These are phyloP conservation scores for Sphaeridia pumilis DNA, from an alignment of 2,888 invertebrate species.

Conservation along the genomic window DNA sequence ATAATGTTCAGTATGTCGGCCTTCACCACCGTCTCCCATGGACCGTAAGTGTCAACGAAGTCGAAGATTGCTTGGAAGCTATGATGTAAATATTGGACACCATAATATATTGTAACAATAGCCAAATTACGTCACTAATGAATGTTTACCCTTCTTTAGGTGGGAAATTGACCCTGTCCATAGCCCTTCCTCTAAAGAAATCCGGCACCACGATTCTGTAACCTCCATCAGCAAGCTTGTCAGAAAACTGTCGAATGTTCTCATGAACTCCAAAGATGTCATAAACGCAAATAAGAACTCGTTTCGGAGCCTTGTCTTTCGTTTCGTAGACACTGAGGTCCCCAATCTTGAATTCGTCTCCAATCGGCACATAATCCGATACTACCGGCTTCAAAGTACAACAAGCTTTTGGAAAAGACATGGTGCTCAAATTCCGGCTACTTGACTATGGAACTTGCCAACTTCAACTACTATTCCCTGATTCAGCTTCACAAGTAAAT, in stretches of 20 bases:
- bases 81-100: not conserved
- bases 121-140: not conserved
- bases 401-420: slow-evolving; percentile 18
- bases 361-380: slow-evolving; percentile 25
- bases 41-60: slow-evolving; percentile 19
- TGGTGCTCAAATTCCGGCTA: no score
- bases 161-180: slow-evolving; percentile 19
- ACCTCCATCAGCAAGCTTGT: slow-evolving; percentile 21
- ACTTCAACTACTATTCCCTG: no score
- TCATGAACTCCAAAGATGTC: slow-evolving; percentile 29
- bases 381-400: slow-evolving; percentile 29
- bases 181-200: slow-evolving; percentile 19
- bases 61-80: slow-evolving; percentile 10
- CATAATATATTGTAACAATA: not conserved
- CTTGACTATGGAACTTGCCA: no score
- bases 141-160: slow-evolving; percentile 15
- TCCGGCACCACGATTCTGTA: slow-evolving; percentile 30
- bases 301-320: slow-evolving; percentile 1
- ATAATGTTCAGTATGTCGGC: slow-evolving; percentile 18
- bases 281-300: slow-evolving; percentile 20
- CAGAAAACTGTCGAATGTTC: slow-evolving; percentile 24
- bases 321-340: slow-evolving; percentile 29
- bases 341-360: slow-evolving; percentile 10
- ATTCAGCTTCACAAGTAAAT: no score
- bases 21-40: slow-evolving; percentile 23